A percentile compares a stretch with the other conserved stretches of the same genome.
Evolutionary conservation across 2,888 invertebrate species (phyloP).

Genomic region (Macrosiphum euphorbiae): DNA sequence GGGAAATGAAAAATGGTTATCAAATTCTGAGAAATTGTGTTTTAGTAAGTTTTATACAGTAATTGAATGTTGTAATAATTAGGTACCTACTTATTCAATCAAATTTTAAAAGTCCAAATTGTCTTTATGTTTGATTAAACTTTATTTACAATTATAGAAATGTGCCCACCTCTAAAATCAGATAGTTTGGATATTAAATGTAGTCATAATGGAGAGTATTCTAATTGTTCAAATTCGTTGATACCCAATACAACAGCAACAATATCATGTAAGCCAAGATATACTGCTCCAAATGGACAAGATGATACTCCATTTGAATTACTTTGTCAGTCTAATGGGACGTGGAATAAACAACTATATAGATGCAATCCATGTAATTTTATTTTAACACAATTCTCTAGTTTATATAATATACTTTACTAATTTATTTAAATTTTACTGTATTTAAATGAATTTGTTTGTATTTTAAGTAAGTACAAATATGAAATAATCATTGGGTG

Average conservation of each 20-base stretch:
- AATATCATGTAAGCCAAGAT: too few relatives aligned
- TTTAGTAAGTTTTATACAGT: constrained; percentile 30
- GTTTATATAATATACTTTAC: neutral
- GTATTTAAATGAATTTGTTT: too few relatives aligned
- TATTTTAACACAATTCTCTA: neutral
- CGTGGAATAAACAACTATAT: constrained; percentile 66
- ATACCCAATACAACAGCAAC: too few relatives aligned
- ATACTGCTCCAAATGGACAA: too few relatives aligned
- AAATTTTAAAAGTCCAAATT: too few relatives aligned
- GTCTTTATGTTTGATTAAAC: neutral
- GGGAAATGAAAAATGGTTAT: neutral
- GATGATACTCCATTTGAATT: too few relatives aligned
- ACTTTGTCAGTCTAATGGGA: too few relatives aligned
- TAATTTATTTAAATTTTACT: neutral
- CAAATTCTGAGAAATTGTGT: constrained; percentile 1
- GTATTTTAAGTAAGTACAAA: too few relatives aligned
- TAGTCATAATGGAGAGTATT: too few relatives aligned
- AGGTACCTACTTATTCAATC: neutral
- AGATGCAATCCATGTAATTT: constrained; percentile 66
- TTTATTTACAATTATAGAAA: constrained; percentile 64
- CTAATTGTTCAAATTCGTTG: too few relatives aligned
- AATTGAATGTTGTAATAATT: neutral
- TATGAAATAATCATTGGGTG: too few relatives aligned
- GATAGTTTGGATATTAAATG: too few relatives aligned
- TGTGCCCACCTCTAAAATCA: constrained; percentile 66